Evolutionary conservation across 2,888 invertebrate genomes (phyloP).

Genomic region (Ctenicera cuprea): DNA sequence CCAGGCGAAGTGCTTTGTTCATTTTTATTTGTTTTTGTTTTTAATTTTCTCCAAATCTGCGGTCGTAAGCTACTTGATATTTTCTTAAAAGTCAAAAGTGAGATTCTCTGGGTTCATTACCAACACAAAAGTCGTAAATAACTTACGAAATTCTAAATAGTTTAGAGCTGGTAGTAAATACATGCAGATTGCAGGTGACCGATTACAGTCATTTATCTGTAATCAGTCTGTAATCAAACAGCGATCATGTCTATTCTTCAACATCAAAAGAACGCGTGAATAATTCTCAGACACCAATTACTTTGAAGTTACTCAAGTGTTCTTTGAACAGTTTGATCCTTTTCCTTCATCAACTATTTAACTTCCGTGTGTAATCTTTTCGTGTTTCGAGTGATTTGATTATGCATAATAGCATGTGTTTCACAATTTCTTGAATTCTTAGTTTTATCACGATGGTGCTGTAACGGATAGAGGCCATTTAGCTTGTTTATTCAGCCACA

Average conservation of each 20-base stretch:
- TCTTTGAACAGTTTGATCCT: slow-evolving; percentile 53
- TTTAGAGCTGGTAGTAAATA: slow-evolving; percentile 56
- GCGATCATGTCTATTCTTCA: slow-evolving; percentile 58
- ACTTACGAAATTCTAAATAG: slow-evolving; percentile 56
- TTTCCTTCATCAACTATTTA: slow-evolving; percentile 64
- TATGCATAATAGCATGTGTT: slow-evolving; percentile 22
- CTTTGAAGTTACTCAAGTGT: slow-evolving; percentile 64
- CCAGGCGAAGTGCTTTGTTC: too few species aligned
- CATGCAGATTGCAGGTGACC: slow-evolving; percentile 67
- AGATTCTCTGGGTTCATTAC: too few species aligned
- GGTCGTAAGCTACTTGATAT: too few species aligned
- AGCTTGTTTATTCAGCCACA: slow-evolving; percentile 49
- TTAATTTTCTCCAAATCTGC: too few species aligned
- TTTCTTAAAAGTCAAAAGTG: too few species aligned
- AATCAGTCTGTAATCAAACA: slow-evolving; percentile 65
- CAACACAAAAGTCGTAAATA: neutral
- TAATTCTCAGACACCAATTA: slow-evolving; percentile 66
- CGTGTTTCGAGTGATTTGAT: slow-evolving; percentile 43
- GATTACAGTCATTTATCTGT: slow-evolving; percentile 65
- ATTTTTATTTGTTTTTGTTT: too few species aligned
- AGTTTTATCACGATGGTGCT: slow-evolving; percentile 12
- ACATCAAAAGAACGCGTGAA: slow-evolving; percentile 68
- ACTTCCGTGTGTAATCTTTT: slow-evolving; percentile 58
- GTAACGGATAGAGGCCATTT: slow-evolving; percentile 33
- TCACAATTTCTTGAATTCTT: slow-evolving; percentile 18